phyloP scores from a whole-genome alignment of 1,140 invertebrate species.

The Neuroterus valhalla region DNA sequence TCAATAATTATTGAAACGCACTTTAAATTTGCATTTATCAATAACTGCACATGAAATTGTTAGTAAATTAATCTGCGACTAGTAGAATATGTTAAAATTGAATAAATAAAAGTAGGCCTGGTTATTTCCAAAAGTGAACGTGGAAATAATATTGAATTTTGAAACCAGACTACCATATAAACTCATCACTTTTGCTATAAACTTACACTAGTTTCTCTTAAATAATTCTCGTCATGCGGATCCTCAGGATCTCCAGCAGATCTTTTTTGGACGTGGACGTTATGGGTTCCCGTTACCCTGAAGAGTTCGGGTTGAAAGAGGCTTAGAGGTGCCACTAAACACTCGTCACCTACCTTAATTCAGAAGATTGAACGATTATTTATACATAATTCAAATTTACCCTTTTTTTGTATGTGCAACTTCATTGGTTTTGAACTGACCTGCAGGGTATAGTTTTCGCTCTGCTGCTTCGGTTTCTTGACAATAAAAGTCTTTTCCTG shows the following conservation, averaged over 20 bases:
- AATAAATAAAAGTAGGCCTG: too few relatives aligned
- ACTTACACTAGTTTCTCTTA: conserved; percentile 89
- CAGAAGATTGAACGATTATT: conserved; percentile 54
- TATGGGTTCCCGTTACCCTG: conserved; percentile 86
- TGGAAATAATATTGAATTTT: too few relatives aligned
- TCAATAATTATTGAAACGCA: too few relatives aligned
- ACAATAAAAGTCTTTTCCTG: conserved; percentile 87
- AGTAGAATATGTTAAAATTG: too few relatives aligned
- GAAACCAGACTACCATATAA: too few relatives aligned
- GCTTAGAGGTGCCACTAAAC: conserved; percentile 91
- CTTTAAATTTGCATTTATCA: too few relatives aligned
- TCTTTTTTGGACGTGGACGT: conserved; percentile 83
- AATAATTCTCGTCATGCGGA: conserved; percentile 94
- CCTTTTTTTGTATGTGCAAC: not conserved
- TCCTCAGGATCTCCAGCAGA: conserved; percentile 91
- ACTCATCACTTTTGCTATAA: too few relatives aligned
- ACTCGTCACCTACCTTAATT: conserved; percentile 91
- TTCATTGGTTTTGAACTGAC: conserved; percentile 57
- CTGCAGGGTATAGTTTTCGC: conserved; percentile 83
- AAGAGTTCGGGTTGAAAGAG: conserved; percentile 93
- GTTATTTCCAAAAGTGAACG: too few relatives aligned
- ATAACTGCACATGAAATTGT: too few relatives aligned
- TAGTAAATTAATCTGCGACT: too few relatives aligned
- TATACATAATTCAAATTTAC: not conserved
- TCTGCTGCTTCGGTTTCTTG: conserved; percentile 82